Percentiles rank a stretch among this genome's conserved stretches.
Conservation (phyloP, 2,888 invertebrate genomes). For the Diploptera punctata region DNA sequence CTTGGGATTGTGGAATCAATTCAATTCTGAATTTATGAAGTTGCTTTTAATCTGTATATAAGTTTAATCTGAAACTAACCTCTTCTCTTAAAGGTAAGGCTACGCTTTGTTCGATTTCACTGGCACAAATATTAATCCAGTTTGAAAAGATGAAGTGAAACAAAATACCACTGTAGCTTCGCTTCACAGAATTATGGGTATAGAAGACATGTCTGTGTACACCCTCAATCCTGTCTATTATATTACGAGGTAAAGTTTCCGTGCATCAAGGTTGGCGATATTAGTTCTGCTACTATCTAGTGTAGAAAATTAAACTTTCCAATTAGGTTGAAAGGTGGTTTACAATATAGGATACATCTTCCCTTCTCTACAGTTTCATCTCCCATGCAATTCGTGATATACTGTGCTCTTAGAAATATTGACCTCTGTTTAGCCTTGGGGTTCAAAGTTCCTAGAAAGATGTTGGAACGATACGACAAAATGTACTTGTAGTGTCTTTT, state of each 20-base stretch:
- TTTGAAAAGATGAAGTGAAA: too few species aligned
- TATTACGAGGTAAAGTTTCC: constrained; percentile 4
- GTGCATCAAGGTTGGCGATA: neutral
- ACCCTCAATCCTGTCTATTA: neutral
- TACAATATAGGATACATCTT: neutral
- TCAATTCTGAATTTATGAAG: too few species aligned
- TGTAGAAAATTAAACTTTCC: constrained; percentile 28
- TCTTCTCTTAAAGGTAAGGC: too few species aligned
- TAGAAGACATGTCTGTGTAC: neutral
- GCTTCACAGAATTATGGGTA: neutral
- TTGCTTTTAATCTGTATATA: too few species aligned
- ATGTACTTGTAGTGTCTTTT: constrained; percentile 1
- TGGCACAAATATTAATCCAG: too few species aligned
- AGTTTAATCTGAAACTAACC: too few species aligned
- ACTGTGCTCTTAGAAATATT: constrained; percentile 20
- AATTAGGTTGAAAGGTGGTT: constrained; percentile 31
- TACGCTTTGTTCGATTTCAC: too few species aligned
- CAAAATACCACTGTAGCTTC: too few species aligned
- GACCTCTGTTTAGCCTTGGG: constrained; percentile 11
- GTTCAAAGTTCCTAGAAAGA: neutral
- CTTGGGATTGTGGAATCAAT: too few species aligned
- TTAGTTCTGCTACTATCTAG: neutral
- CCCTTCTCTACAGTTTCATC: neutral
- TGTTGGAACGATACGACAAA: neutral
- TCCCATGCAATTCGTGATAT: neutral